phyloP scores from a whole-genome alignment of 2,113 vertebrate species.

The Geococcyx californianus region DNA sequence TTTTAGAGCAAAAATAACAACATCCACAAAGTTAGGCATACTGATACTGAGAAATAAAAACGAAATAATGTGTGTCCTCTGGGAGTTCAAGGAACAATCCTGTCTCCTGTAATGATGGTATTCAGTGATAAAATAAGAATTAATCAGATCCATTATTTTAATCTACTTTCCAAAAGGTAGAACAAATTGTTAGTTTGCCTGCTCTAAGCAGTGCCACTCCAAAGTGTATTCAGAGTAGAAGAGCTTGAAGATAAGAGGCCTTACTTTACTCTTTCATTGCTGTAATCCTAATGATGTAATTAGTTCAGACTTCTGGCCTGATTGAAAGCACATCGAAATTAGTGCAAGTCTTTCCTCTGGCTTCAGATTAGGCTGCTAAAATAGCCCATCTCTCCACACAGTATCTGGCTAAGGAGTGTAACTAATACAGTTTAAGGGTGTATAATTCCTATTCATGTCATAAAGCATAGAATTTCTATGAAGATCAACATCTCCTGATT shows the following conservation, averaged over 20 bases:
- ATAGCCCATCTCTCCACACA: neutral
- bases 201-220: neutral
- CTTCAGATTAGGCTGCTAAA: neutral
- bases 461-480: neutral
- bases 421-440: neutral
- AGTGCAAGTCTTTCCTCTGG: neutral
- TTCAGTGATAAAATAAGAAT: neutral
- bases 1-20: neutral
- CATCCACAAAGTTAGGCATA: neutral
- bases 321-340: neutral
- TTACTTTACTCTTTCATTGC: neutral
- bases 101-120: neutral
- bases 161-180: neutral
- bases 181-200: neutral
- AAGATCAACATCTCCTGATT: conserved; percentile 15
- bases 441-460: neutral
- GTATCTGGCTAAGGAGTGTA: neutral
- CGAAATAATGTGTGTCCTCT: neutral
- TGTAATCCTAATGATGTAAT: neutral
- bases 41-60: neutral
- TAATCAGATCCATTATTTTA: neutral
- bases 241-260: neutral
- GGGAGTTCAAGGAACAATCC: neutral
- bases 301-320: neutral
- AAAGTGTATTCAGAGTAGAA: neutral